These are phyloP conservation scores for Calypte anna DNA, from an alignment of 2,113 vertebrate species.

Conservation along the genomic window DNA sequence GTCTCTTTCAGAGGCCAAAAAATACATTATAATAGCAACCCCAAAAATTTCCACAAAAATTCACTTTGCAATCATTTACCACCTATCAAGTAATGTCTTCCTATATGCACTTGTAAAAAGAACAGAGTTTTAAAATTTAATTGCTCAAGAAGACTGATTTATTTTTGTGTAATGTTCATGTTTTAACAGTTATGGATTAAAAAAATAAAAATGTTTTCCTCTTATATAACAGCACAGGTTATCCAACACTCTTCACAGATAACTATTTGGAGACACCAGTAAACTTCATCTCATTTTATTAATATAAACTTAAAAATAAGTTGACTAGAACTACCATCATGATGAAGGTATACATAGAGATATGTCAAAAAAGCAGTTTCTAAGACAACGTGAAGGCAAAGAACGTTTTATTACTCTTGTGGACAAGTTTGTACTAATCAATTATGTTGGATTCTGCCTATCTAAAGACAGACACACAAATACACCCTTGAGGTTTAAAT, in stretches of 20 bases:
- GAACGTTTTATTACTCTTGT: not conserved
- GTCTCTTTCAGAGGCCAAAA: not conserved
- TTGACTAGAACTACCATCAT: not conserved
- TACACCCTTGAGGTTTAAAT: not conserved
- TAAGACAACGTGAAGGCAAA: not conserved
- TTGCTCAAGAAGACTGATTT: not conserved
- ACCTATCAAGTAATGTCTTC: not conserved
- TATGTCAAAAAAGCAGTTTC: not conserved
- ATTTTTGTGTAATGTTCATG: not conserved
- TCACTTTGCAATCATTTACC: not conserved
- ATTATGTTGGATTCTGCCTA: not conserved
- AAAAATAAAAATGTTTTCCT: not conserved
- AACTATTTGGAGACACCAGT: not conserved
- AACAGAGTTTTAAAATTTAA: not conserved
- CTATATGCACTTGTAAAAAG: not conserved
- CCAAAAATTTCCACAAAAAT: not conserved
- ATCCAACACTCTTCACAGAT: not conserved
- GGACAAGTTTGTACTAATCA: not conserved
- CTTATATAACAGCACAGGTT: not conserved
- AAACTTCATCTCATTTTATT: not conserved
- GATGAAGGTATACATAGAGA: not conserved
- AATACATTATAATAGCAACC: not conserved
- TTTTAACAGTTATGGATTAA: not conserved
- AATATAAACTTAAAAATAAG: not conserved
- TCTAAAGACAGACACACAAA: not conserved